Percentiles rank a stretch among this genome's conserved stretches.
Evolutionary conservation across 1,140 invertebrate genomes (phyloP).

Genomic region (Tetraneura akinire): DNA sequence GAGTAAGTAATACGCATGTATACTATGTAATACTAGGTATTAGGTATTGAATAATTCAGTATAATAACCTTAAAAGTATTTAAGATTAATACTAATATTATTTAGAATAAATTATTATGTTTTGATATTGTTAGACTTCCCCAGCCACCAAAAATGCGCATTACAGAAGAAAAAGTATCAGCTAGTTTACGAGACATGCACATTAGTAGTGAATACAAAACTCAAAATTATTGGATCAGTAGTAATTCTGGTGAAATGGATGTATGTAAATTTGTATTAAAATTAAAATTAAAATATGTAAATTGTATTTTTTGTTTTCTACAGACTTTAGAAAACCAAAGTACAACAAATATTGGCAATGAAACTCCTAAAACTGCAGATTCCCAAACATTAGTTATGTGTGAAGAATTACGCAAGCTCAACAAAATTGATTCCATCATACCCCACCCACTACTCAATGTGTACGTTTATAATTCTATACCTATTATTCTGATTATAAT

Average conservation of each 20-base stretch:
- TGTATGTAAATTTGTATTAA: neutral
- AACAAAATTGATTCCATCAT: conserved; percentile 36
- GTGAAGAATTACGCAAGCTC: conserved; percentile 41
- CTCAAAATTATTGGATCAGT: neutral
- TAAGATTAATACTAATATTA: no score
- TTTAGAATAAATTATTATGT: neutral
- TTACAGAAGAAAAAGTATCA: conserved; percentile 42
- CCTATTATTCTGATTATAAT: neutral
- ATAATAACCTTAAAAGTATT: no score
- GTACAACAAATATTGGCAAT: neutral
- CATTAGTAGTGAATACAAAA: conserved; percentile 20
- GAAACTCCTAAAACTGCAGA: conserved; percentile 18
- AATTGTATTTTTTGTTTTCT: neutral
- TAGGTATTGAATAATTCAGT: no score
- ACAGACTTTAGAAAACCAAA: neutral
- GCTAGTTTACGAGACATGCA: conserved; percentile 43
- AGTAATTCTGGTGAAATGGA: neutral
- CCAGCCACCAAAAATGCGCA: conserved; percentile 40
- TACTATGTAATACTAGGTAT: no score
- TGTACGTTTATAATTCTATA: conserved; percentile 13
- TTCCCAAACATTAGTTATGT: conserved; percentile 40
- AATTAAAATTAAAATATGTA: neutral
- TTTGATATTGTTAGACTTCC: neutral
- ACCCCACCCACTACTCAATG: conserved; percentile 20
- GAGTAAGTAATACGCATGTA: neutral